Base-by-base conservation (phyloP, 2,888 invertebrate genomes). In the Ochlodes sylvanus region DNA sequence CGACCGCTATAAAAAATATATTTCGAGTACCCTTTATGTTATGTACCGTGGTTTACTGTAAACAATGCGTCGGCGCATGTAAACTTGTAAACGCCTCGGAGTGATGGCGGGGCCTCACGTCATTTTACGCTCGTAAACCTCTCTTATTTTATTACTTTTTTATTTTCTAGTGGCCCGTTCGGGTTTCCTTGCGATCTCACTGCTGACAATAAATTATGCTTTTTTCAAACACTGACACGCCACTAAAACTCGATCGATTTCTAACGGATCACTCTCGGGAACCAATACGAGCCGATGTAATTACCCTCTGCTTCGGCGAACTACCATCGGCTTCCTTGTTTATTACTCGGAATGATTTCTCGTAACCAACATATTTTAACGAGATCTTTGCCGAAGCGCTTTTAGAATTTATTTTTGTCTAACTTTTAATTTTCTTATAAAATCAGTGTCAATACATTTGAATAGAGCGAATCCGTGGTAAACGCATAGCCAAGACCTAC, bases 211-310 rank as follows among this genome's bases (percentile, higher is more conserved):
- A 92, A 93, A 93, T 93, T 93, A 92, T 90, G 81, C 82, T 88
- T 90, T 90, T 92, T 91, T 90, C 85, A 89, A 92, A 90, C 87
- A 86, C 91, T 92, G 92, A 93, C 92, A 92, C 90, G 92, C 84
- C 88, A 91, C 89, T 92, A 92, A 92, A 92, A 89, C 82, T 84
- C 88, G 90, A 92, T 92, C 90, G 92, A 92, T 93, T 92, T 91
- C 92, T 90, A 92, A 93, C 92, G 92, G 92, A 93, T 92, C 90
- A 88, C 89, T 85, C 84, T 83, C 85, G 83, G 84, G 87, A 89
- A 89, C 88, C 89, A 87, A 89, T 89, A 86, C 85, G 90, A 89
- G 88, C 76, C 81, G 84, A 79, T 85, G 87, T 92, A 90, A 92
- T 92, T 86, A 88, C 85, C 79, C 80, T 79, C 79, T 78, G 81